Percentiles rank a stretch among this genome's conserved stretches.
Evolutionary conservation across 2,888 invertebrate genomes (phyloP).

Genomic region (Ophioninae sp.): DNA sequence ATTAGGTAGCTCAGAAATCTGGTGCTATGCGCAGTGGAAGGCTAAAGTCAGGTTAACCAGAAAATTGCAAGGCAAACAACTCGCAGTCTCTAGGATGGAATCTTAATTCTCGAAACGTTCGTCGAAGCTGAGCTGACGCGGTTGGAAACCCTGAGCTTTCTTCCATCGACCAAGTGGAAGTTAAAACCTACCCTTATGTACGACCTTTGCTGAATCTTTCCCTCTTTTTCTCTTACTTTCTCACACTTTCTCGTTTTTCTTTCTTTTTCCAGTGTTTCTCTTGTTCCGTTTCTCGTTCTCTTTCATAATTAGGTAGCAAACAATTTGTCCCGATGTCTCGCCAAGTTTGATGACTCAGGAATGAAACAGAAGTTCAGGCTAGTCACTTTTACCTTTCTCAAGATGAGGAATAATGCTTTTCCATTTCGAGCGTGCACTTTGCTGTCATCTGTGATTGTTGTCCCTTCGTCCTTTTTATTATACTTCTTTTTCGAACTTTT

Average conservation of each 20-base stretch:
- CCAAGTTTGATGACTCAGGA: slow-evolving; percentile 75
- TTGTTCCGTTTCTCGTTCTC: slow-evolving; percentile 67
- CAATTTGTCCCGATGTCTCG: slow-evolving; percentile 73
- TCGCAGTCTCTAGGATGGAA: slow-evolving; percentile 72
- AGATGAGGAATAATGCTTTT: slow-evolving; percentile 27
- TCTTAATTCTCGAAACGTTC: slow-evolving; percentile 71
- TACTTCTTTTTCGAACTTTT: background rate
- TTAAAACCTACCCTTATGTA: slow-evolving; percentile 54
- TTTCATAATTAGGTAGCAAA: slow-evolving; percentile 77
- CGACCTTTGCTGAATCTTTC: slow-evolving; percentile 45
- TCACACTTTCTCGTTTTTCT: slow-evolving; percentile 28
- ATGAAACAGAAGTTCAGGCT: slow-evolving; percentile 76
- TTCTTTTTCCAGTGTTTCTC: slow-evolving; percentile 38
- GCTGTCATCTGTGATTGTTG: slow-evolving; percentile 23
- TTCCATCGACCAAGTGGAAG: slow-evolving; percentile 42
- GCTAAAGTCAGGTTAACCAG: slow-evolving; percentile 71
- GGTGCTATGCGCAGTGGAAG: slow-evolving; percentile 54
- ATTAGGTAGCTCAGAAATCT: slow-evolving; percentile 40
- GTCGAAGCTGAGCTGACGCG: slow-evolving; percentile 51
- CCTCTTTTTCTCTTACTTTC: slow-evolving; percentile 20
- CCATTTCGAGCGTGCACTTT: slow-evolving; percentile 3
- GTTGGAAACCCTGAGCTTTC: slow-evolving; percentile 29
- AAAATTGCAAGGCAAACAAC: slow-evolving; percentile 76
- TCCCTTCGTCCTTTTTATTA: background rate
- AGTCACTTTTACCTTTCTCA: slow-evolving; percentile 20